Evolutionary conservation across 23 tunicate species (phyloP), one percentile per base, ranked within the genome.

Genomic region (Phallusia fumigata): DNA sequence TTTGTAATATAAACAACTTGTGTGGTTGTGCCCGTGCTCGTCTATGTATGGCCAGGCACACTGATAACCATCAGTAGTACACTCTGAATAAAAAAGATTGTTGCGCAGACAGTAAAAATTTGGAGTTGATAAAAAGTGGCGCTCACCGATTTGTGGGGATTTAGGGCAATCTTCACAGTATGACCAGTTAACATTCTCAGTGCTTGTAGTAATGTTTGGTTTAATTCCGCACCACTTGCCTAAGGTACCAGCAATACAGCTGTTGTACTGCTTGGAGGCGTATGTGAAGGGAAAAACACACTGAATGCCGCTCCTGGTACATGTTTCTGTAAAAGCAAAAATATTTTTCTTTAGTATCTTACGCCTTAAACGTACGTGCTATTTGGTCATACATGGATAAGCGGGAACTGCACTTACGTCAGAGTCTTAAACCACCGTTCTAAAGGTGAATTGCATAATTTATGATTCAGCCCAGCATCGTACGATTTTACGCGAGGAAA

Each of bases 271-370:
- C 30, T 49, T 53, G 34, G 34, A 33, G 0, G 21, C 36, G 65
- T 79, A 79, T 12, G 64, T 53, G 28, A 79, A 79, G 5, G 83
- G 83, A 51, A 79, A 79, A 12, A 49, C 65, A 16, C 83, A 79
- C n/a, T 28, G 31, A 64, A 49, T 24, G 0, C 73, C 73, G 22
- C 36, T 31, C 12, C 30, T 18, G 69, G 83, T 79, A 34, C 83
- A 79, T 5, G 69, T 53, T 47, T n/a, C 65, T 32, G 35, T 26
- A 36, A 49, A 49, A 8, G 65, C 35, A 49, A 24, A 40, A 3
- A 40, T 3, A 79, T n/a, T n/a, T n/a, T n/a, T n/a, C n/a, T n/a
- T n/a, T n/a, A n/a, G n/a, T n/a, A n/a, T n/a, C n/a, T n/a, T n/a
- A n/a, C n/a, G n/a, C n/a, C n/a, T n/a, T n/a, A n/a, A n/a, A n/a